Evolutionary conservation across 2,113 vertebrate genomes (phyloP), one percentile per base, ranked within the genome.

Genomic region (Tupaia chinensis): DNA sequence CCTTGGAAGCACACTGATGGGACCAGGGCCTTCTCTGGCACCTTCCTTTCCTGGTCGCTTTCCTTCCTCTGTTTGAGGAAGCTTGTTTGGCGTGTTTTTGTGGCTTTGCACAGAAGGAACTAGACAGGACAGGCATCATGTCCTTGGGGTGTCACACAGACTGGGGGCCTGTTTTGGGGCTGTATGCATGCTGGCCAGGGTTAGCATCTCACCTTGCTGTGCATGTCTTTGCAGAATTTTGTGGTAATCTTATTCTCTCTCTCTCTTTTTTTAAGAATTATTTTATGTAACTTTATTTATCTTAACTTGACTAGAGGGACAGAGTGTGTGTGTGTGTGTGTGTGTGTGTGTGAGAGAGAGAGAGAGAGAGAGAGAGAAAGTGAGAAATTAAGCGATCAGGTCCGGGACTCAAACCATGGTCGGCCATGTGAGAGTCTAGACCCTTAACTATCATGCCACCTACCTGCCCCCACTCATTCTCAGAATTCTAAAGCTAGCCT

Each of bases 181-280:
- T 16, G 0, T 19, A 53, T 80, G 11, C 22, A 1, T 25, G 27
- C 32, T 0, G 2, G n/a, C 86, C 13, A 4, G 14, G 6, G 25
- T 17, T 15, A 6, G 53, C 22, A 25, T 78, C 60, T 83, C 54
- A 0, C 77, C 76, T 56, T 69, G 65, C 73, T 32, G 0, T 72
- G 53, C 74, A 9, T 9, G 20, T 14, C 69, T 86, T 70, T 65
- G 84, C 60, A 70, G 66, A 53, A 7, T 78, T 83, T 53, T 76
- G 3, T 32, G 82, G 16, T 65, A 1, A 12, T 44, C 44, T 44
- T 44, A 44, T 44, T 44, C 44, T 44, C 44, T 44, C 44, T 44
- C 44, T 44, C 44, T 44, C 44, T 44, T 44, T 44, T 44, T 44
- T 44, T 44, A 44, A 44, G 44, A 44, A 44, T 44, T 44, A 44